A percentile compares a stretch with the other conserved stretches of the same genome.
phyloP scores from a whole-genome alignment of 2,888 invertebrate genomes.

The Liodrosophila aerea region DNA sequence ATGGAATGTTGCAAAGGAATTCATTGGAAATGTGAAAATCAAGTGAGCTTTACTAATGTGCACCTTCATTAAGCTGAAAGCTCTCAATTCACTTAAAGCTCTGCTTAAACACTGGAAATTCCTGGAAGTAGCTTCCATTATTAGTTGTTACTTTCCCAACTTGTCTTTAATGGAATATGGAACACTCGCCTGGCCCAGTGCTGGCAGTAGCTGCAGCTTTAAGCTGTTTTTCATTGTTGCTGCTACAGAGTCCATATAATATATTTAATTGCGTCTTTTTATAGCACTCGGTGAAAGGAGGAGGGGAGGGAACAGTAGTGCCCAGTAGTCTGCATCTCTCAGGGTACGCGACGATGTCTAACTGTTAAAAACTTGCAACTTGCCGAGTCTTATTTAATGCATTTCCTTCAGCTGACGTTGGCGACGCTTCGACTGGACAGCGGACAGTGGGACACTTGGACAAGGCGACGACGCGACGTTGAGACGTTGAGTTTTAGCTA shows the following conservation, averaged over 20 bases:
- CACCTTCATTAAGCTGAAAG: too few relatives aligned
- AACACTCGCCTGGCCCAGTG: conserved; percentile 6
- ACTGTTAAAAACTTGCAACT: conserved; percentile 1
- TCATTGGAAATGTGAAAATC: too few relatives aligned
- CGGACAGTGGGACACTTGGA: conserved; percentile 27
- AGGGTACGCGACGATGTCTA: too few relatives aligned
- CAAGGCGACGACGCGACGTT: conserved; percentile 42
- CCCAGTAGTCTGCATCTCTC: conserved; percentile 28
- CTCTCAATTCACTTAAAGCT: too few relatives aligned
- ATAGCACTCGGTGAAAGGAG: conserved; percentile 8
- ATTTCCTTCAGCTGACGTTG: conserved; percentile 69
- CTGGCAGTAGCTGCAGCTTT: conserved; percentile 3
- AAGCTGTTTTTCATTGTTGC: conserved; percentile 15
- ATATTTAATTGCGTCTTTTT: conserved; percentile 39
- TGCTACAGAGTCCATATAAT: conserved; percentile 1
- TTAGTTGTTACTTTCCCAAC: too few relatives aligned
- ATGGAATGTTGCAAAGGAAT: too few relatives aligned
- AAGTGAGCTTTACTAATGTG: too few relatives aligned
- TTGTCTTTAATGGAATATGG: conserved; percentile 1
- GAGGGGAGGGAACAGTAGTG: background rate
- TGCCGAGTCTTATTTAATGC: conserved; percentile 62
- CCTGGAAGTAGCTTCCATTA: too few relatives aligned
- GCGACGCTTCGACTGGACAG: conserved; percentile 55
- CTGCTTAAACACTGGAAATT: too few relatives aligned
- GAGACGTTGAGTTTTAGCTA: conserved; percentile 52